phyloP scores from a whole-genome alignment of 2,113 vertebrate species.

The Sturnus vulgaris region DNA sequence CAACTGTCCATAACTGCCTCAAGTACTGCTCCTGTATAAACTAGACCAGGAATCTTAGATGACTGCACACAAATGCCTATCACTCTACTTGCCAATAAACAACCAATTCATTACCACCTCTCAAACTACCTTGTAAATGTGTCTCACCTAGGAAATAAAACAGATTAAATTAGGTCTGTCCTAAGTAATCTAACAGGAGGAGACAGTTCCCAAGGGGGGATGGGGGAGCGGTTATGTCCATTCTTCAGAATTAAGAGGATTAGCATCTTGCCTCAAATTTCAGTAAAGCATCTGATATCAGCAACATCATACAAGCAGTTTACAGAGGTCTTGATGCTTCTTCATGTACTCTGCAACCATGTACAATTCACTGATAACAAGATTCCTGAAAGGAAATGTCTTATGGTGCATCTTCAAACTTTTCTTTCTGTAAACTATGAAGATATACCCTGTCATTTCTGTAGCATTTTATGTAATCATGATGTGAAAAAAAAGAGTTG shows the following conservation, averaged over 20 bases:
- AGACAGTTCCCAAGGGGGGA: background rate
- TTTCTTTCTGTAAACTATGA: background rate
- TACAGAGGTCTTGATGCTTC: background rate
- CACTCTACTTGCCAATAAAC: background rate
- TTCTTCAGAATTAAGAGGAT: background rate
- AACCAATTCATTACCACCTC: background rate
- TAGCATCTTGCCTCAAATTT: background rate
- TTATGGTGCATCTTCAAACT: background rate
- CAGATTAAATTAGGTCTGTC: background rate
- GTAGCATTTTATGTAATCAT: background rate
- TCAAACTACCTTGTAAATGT: background rate
- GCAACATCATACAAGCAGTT: background rate
- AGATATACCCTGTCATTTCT: background rate
- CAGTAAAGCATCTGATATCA: background rate
- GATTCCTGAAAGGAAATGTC: background rate
- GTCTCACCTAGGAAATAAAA: background rate
- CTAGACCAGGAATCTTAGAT: background rate
- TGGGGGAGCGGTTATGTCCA: background rate
- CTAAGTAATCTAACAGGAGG: background rate
- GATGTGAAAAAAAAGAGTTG: background rate
- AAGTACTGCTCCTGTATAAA: background rate
- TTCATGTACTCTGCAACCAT: background rate
- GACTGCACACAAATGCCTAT: background rate
- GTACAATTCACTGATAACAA: background rate
- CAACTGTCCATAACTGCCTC: background rate